phyloP scores from a whole-genome alignment of 2,113 vertebrate genomes.

The Chrysochloris asiatica region DNA sequence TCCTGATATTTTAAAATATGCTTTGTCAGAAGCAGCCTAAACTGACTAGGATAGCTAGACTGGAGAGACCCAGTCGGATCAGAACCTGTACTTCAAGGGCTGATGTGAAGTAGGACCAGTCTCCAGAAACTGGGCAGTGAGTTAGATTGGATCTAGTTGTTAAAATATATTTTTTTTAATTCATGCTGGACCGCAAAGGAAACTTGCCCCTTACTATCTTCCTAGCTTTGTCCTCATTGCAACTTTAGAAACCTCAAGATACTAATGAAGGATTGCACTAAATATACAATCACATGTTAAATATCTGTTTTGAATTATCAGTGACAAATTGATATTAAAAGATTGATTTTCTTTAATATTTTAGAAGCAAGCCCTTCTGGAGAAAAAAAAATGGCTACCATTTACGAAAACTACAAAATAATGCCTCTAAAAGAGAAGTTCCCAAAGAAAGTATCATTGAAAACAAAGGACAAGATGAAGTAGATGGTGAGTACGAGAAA shows the following conservation, averaged over 20 bases:
- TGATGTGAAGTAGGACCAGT: background rate
- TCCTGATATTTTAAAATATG: conserved; percentile 43
- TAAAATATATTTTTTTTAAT: conserved; percentile 21
- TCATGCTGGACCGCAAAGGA: background rate
- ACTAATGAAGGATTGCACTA: background rate
- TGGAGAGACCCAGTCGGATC: background rate
- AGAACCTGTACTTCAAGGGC: conserved; percentile 10
- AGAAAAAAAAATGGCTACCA: conserved; percentile 65
- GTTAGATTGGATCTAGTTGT: background rate
- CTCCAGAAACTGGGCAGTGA: background rate
- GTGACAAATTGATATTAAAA: conserved; percentile 29
- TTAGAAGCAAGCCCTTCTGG: conserved; percentile 68
- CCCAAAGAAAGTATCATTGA: background rate
- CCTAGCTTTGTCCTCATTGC: conserved; percentile 22
- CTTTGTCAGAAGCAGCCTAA: conserved; percentile 25
- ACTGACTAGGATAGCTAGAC: background rate
- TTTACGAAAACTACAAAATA: conserved; percentile 56
- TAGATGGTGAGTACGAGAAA: conserved; percentile 37
- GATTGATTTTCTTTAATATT: conserved; percentile 41
- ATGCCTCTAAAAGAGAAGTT: background rate
- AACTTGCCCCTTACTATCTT: background rate
- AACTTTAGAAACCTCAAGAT: conserved; percentile 27
- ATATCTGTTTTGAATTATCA: conserved; percentile 9
- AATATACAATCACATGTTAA: conserved; percentile 21
- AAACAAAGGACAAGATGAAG: background rate